Percentiles rank a stretch among this genome's conserved stretches.
These are phyloP conservation scores for Chrysemys picta DNA, from an alignment of 2,113 vertebrate genomes.

Conservation along the genomic window DNA sequence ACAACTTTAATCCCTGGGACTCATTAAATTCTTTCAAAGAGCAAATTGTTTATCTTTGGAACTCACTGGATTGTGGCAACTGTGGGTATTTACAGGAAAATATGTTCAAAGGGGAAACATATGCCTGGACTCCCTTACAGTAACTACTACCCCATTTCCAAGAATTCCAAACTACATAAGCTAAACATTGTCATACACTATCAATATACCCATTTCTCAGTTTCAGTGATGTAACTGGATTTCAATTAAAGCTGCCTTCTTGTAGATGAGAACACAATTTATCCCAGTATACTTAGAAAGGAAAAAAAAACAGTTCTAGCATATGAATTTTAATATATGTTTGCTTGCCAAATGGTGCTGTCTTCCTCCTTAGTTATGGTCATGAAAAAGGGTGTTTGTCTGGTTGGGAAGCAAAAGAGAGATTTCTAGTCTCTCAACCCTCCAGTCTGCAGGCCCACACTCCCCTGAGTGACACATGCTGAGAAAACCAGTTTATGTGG, in stretches of 20 bases:
- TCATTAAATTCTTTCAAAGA: not conserved
- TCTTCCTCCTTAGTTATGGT: not conserved
- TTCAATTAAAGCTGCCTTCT: not conserved
- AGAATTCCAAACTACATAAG: not conserved
- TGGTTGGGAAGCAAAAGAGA: not conserved
- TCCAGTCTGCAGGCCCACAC: fast-evolving
- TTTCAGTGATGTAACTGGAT: not conserved
- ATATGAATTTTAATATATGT: fast-evolving
- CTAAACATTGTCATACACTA: fast-evolving
- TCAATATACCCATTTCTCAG: not conserved
- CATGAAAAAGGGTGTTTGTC: not conserved
- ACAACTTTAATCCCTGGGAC: not conserved
- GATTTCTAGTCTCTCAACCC: not conserved
- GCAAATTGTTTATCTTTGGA: not conserved
- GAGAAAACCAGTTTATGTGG: not conserved
- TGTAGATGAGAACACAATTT: not conserved
- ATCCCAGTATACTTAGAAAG: not conserved
- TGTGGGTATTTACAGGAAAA: not conserved
- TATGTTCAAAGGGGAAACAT: not conserved
- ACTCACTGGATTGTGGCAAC: not conserved
- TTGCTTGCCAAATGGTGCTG: not conserved
- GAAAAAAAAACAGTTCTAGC: not conserved
- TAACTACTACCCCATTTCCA: not conserved
- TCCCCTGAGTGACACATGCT: not conserved
- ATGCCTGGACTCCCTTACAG: not conserved